phyloP scores from a whole-genome alignment of 2,797 vertebrate genomes.

The Todus mexicanus region DNA sequence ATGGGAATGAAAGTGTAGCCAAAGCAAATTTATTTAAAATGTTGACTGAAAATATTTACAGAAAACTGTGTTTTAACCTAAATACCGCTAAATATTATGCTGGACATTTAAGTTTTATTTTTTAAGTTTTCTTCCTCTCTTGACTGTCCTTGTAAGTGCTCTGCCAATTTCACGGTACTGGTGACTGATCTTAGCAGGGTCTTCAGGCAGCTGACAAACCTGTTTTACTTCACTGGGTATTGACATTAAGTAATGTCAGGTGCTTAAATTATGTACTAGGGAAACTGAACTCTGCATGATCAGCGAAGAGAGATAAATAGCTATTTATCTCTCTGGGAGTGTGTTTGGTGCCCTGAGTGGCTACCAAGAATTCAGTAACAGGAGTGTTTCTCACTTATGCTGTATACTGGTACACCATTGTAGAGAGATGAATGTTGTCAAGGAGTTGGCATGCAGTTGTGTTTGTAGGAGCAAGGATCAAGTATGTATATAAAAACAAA shows the following conservation, averaged over 20 bases:
- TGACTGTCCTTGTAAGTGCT: background rate
- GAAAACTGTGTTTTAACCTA: background rate
- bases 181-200: background rate
- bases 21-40: constrained; percentile 22
- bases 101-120: background rate
- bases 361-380: background rate
- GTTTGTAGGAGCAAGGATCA: background rate
- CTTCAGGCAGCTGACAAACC: background rate
- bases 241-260: background rate
- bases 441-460: background rate
- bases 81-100: background rate
- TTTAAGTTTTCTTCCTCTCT: background rate
- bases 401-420: background rate
- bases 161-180: background rate
- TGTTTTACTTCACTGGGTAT: background rate
- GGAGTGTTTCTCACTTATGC: background rate
- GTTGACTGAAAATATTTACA: background rate
- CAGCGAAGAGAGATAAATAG: background rate
- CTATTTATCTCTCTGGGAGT: background rate
- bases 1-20: background rate
- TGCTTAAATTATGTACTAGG: background rate
- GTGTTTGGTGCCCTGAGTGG: background rate
- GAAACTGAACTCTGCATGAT: background rate
- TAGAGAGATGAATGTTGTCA: background rate
- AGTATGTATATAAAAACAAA: background rate